Evolutionary conservation across 2,888 invertebrate species (phyloP).

Genomic region (Patella depressa): DNA sequence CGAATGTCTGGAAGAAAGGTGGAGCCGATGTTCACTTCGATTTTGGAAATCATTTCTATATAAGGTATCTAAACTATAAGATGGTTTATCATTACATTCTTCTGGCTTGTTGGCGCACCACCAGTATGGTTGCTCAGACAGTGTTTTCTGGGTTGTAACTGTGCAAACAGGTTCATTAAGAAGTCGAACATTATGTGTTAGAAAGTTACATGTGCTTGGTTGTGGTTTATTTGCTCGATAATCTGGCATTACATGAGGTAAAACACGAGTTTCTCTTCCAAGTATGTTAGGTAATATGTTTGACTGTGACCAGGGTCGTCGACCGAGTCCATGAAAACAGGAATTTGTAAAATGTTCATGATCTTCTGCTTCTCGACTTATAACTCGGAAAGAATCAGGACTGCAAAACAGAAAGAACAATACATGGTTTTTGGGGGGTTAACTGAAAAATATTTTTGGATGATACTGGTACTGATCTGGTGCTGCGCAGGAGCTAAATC

Average conservation of each 20-base stretch:
- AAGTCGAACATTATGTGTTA: conserved; percentile 62
- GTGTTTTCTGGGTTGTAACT: conserved; percentile 56
- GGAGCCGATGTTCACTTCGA: conserved; percentile 33
- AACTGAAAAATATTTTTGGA: too few species aligned
- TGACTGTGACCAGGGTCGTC: conserved; percentile 25
- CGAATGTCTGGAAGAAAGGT: conserved; percentile 51
- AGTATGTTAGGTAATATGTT: conserved; percentile 47
- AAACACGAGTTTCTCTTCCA: conserved; percentile 43
- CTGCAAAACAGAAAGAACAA: conserved; percentile 45
- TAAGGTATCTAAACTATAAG: conserved; percentile 58
- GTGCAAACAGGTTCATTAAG: conserved; percentile 67
- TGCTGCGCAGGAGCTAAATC: too few species aligned
- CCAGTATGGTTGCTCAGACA: conserved; percentile 56
- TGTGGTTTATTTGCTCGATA: conserved; percentile 60
- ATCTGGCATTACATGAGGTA: conserved; percentile 40
- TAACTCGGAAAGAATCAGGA: conserved; percentile 66
- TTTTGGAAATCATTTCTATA: conserved; percentile 57
- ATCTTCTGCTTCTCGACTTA: conserved; percentile 60
- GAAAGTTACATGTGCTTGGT: conserved; percentile 59
- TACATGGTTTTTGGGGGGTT: too few species aligned
- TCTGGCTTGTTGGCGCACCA: conserved; percentile 59
- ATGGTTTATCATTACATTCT: conserved; percentile 51
- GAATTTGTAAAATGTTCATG: conserved; percentile 44
- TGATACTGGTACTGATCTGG: too few species aligned
- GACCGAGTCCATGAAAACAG: background rate